Conservation (phyloP, 1,140 invertebrate genomes). For the Achroia grisella region DNA sequence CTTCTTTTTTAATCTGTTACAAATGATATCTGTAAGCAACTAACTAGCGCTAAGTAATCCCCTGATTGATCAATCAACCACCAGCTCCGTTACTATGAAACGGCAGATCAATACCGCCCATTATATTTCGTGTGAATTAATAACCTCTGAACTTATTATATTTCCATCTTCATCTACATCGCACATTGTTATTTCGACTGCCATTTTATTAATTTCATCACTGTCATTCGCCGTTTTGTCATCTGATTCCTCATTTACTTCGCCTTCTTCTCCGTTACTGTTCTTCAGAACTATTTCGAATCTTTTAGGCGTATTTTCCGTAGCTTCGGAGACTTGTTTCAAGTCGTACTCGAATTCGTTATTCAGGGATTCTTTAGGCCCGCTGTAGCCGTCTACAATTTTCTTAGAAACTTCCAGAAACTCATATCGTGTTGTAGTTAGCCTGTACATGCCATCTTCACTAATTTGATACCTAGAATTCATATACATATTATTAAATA, state of each 20-base stretch:
- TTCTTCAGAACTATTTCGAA: slow-evolving; percentile 43
- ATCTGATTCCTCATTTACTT: slow-evolving; percentile 25
- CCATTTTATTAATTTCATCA: slow-evolving; percentile 1
- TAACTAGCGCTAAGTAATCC: no score
- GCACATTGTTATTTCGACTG: slow-evolving; percentile 51
- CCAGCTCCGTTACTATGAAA: no score
- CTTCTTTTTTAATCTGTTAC: no score
- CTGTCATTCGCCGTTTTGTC: neutral
- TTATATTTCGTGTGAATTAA: slow-evolving; percentile 10
- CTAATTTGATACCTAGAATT: slow-evolving; percentile 78
- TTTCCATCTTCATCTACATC: slow-evolving; percentile 56
- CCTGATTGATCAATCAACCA: no score
- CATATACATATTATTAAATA: neutral
- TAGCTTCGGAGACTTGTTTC: slow-evolving; percentile 30
- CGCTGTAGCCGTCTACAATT: slow-evolving; percentile 66
- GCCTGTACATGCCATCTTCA: slow-evolving; percentile 82
- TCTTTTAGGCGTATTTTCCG: slow-evolving; percentile 30
- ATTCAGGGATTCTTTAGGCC: slow-evolving; percentile 46
- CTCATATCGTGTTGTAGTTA: slow-evolving; percentile 86
- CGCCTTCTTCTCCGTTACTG: slow-evolving; percentile 13
- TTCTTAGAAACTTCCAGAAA: slow-evolving; percentile 82
- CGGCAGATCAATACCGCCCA: no score
- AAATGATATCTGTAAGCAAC: no score
- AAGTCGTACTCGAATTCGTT: slow-evolving; percentile 50
- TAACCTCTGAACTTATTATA: slow-evolving; percentile 45